These are phyloP conservation scores for Anoura caudifer DNA, from an alignment of 2,113 vertebrate species.

Conservation along the genomic window DNA sequence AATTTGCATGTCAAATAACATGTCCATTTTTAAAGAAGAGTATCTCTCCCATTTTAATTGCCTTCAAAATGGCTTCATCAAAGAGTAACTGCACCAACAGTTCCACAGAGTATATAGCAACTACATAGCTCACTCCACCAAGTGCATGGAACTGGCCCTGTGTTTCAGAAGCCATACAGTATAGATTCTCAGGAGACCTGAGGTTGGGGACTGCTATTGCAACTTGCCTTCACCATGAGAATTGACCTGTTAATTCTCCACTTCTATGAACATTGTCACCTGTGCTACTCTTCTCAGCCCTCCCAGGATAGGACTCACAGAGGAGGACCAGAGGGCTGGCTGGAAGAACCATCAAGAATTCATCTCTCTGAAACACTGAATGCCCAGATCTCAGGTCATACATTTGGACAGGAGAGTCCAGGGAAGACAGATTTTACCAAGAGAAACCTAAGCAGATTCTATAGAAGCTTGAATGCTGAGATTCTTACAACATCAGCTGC, in stretches of 20 bases:
- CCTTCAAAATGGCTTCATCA: neutral
- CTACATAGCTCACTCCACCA: neutral
- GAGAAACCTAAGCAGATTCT: neutral
- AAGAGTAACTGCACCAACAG: neutral
- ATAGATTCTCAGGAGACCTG: neutral
- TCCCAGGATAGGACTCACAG: neutral
- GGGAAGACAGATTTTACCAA: neutral
- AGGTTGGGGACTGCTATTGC: neutral
- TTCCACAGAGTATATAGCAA: neutral
- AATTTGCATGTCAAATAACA: neutral
- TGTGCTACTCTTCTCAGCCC: neutral
- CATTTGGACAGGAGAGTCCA: neutral
- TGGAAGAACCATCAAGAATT: neutral
- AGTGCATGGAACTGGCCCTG: neutral
- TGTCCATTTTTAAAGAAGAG: neutral
- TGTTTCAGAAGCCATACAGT: neutral
- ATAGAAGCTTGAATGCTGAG: neutral
- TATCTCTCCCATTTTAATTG: slow-evolving; percentile 13
- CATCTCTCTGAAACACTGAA: neutral
- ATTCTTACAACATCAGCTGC: neutral
- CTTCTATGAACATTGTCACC: neutral
- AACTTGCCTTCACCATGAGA: neutral
- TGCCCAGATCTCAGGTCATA: neutral
- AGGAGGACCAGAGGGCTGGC: neutral
- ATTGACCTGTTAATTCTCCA: neutral